Base-by-base conservation (phyloP, 2,888 invertebrate genomes). In the Siphlonurus alternatus region DNA sequence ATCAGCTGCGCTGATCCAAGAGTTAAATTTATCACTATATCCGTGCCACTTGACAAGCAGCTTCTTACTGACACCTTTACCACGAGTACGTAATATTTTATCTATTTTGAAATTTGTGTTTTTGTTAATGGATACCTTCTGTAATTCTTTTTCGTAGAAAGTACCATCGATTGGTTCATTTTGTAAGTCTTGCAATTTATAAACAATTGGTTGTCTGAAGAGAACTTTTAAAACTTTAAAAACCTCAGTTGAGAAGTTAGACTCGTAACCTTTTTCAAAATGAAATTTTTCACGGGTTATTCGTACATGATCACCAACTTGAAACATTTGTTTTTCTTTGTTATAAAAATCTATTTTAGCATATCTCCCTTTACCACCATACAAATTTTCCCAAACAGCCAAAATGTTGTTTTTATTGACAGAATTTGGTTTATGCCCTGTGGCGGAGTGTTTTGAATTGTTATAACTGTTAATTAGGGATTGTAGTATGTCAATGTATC, bases 401-500 rank as follows among this genome's bases (percentile, higher is more conserved):
- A 20, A 53, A 18, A 59, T 56, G 25, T 67, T 67, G 1, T 38
- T 38, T 1, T 61, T 53, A 2, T 38, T 66, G 18, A 66, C 64
- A 2, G 56, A 59, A 1, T 25, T 18, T 2, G 66, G 66, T 15
- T 61, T 22, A 23, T 65, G 23, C 2, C 56, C 24, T 1, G 59
- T 64, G 3, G 61, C n/a, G 23, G 18, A 25, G 60, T 72, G 71
- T 1, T 61, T n/a, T 0, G 70, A 25, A 24, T 68, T 66, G 66
- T 72, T 72, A 64, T 71, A 73, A 1, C 69, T 64, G 18, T 65
- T 15, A 7, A 71, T 63, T 38, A 73, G 51, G 3, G 68, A 63
- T 54, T 67, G 66, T 61, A 73, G 63, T 5, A 71, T 66, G 61
- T 70, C 68, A 10, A 71, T 64, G 65, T 72, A 73, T 15, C 67